Evolutionary conservation across 2,797 vertebrate species (phyloP).

Genomic region (Pogonophryne albipinna): DNA sequence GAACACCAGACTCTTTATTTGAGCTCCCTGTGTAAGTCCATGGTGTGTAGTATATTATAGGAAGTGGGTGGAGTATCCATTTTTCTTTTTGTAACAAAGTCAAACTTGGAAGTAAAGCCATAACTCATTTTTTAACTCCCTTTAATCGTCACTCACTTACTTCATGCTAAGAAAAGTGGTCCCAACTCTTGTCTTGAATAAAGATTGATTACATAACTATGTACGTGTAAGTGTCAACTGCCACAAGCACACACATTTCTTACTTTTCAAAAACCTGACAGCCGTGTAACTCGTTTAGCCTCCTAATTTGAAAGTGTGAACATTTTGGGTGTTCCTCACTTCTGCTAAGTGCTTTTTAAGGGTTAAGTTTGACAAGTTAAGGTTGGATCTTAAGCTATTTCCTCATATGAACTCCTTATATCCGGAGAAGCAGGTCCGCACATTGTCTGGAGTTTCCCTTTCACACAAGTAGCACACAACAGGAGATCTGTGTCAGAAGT

Average conservation of each 20-base stretch:
- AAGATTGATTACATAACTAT: neutral
- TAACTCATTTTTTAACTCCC: conserved; percentile 1
- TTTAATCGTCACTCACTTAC: conserved; percentile 5
- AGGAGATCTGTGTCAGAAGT: too few relatives aligned
- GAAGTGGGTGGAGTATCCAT: conserved; percentile 42
- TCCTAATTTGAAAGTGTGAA: neutral
- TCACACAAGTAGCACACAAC: too few relatives aligned
- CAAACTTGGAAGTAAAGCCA: conserved; percentile 20
- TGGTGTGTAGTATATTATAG: conserved; percentile 30
- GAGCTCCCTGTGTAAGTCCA: conserved; percentile 21
- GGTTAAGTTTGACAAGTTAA: neutral
- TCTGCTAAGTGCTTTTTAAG: too few relatives aligned
- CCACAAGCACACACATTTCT: too few relatives aligned
- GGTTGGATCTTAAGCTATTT: neutral
- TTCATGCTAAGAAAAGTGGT: conserved; percentile 6
- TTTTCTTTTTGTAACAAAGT: conserved; percentile 25
- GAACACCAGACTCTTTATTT: conserved; percentile 44
- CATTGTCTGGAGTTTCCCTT: too few relatives aligned
- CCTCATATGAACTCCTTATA: too few relatives aligned
- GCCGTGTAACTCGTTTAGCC: neutral
- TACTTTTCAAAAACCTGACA: neutral
- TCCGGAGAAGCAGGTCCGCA: too few relatives aligned
- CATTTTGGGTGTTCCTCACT: neutral
- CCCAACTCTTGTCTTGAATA: neutral
- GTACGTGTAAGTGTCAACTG: neutral